Conservation (phyloP, 2,797 vertebrate genomes). For the Scolopax rusticola region DNA sequence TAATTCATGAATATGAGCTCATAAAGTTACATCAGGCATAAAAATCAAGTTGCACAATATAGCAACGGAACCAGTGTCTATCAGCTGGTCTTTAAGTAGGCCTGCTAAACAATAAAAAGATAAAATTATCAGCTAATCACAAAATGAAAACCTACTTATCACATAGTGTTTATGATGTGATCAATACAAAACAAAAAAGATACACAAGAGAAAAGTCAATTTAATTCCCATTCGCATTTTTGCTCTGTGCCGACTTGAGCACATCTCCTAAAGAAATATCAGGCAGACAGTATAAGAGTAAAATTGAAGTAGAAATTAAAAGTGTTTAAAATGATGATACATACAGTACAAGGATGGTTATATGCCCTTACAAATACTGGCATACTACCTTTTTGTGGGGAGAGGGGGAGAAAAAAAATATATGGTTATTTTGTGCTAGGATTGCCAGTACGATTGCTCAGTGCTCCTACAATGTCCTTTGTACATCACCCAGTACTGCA, state of each 20-base stretch:
- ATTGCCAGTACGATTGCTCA: background rate
- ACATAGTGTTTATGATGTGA: background rate
- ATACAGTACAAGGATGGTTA: background rate
- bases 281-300: accelerated
- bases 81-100: background rate
- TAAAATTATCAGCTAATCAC: background rate
- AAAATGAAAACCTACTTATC: background rate
- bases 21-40: background rate
- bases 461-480: conserved; percentile 41
- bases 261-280: background rate
- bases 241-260: background rate
- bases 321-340: background rate
- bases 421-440: background rate
- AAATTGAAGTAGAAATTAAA: background rate
- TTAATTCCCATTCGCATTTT: background rate
- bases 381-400: background rate
- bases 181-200: background rate
- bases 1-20: background rate
- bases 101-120: background rate
- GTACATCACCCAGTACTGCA: conserved; percentile 50
- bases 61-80: background rate
- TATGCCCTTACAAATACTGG: background rate
- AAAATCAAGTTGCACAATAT: background rate
- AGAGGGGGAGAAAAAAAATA: background rate
- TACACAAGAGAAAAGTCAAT: background rate